Evolutionary conservation across 2,888 invertebrate species (phyloP).

Genomic region (Synanthedon tipuliformis): DNA sequence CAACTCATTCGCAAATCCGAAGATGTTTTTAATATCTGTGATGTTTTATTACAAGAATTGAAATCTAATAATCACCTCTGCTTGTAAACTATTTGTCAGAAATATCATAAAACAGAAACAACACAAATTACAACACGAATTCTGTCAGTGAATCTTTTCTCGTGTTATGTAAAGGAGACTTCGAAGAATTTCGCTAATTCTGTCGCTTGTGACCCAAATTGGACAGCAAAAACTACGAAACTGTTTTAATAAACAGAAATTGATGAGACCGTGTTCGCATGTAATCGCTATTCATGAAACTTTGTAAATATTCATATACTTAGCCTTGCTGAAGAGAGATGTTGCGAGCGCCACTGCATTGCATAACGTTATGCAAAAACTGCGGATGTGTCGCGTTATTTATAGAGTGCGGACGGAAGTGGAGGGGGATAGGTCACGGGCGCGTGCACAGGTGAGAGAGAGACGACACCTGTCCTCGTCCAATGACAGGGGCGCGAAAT

Average conservation of each 20-base stretch:
- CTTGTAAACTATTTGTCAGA: neutral
- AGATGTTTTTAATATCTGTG: neutral
- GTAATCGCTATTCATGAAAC: conserved; percentile 7
- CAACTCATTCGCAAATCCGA: neutral
- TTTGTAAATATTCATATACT: conserved; percentile 9
- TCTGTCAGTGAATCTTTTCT: conserved; percentile 7
- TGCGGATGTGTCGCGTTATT: conserved; percentile 18
- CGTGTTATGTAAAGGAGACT: conserved; percentile 6
- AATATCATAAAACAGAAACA: neutral
- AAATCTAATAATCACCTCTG: neutral
- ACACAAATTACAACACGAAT: conserved; percentile 1
- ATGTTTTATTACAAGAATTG: neutral
- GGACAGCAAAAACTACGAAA: conserved; percentile 1
- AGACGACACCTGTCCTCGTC: conserved; percentile 17
- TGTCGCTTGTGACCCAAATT: conserved; percentile 17
- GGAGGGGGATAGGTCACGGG: conserved; percentile 19
- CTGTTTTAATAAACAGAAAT: neutral
- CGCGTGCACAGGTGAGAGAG: conserved; percentile 20
- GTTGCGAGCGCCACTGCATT: conserved; percentile 5
- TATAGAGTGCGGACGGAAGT: conserved; percentile 11
- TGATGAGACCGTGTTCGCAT: conserved; percentile 7
- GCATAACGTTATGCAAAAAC: conserved; percentile 11
- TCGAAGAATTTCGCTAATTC: conserved; percentile 12
- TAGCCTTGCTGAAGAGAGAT: conserved; percentile 5
- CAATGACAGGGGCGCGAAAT: conserved; percentile 15